A percentile compares a stretch with the other conserved stretches of the same genome.
These are phyloP conservation scores for Phylloscopus trochiloides DNA, from an alignment of 2,113 vertebrate genomes.

Conservation along the genomic window DNA sequence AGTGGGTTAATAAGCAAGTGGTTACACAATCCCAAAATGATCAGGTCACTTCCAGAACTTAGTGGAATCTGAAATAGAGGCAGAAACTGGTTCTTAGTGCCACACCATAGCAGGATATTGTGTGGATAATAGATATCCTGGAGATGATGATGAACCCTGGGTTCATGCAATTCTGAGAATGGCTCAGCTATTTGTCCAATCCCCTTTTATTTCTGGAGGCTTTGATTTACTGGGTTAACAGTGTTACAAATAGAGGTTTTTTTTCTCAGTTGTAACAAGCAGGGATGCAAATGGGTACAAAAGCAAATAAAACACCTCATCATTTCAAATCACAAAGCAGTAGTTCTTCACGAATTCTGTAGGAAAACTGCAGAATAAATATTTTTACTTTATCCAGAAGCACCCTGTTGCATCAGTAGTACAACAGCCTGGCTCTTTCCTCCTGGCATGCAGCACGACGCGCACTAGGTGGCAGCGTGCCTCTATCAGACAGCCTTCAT, in stretches of 20 bases:
- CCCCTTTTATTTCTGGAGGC: background rate
- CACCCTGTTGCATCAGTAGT: rapidly evolving
- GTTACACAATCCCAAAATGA: background rate
- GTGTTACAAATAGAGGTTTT: rapidly evolving
- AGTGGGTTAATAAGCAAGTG: background rate
- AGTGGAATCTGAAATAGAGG: background rate
- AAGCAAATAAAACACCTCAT: background rate
- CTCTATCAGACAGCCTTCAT: background rate
- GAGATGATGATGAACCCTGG: background rate
- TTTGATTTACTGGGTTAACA: background rate
- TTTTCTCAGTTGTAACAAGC: background rate
- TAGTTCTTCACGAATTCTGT: background rate
- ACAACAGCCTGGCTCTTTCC: too few relatives aligned
- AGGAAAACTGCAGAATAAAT: background rate
- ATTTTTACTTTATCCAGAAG: background rate
- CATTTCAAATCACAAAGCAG: background rate
- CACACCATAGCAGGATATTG: background rate
- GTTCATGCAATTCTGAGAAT: background rate
- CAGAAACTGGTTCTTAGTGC: background rate
- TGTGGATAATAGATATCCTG: background rate
- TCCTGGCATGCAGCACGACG: background rate
- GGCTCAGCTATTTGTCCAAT: background rate
- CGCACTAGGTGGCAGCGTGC: slow-evolving; percentile 5
- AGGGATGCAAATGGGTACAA: rapidly evolving
- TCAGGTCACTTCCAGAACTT: background rate